These are phyloP conservation scores for Daphoenositta chrysoptera DNA, from an alignment of 2,113 vertebrate genomes.

Conservation along the genomic window DNA sequence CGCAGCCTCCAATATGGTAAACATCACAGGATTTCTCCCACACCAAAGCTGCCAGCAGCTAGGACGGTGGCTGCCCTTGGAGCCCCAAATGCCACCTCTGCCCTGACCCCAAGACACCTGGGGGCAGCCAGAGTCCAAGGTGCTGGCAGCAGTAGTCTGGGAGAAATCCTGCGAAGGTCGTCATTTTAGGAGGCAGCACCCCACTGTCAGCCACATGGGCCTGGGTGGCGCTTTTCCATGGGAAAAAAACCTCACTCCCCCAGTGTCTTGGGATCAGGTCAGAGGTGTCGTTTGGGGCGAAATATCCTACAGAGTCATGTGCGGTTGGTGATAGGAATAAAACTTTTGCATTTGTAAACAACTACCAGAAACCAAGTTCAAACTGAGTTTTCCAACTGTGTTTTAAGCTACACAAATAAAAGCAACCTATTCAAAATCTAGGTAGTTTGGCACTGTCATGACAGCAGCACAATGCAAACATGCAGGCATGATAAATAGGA, in stretches of 20 bases:
- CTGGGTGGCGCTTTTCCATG: no score
- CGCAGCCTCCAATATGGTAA: no score
- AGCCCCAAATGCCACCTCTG: no score
- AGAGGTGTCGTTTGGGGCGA: background rate
- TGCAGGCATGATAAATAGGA: background rate
- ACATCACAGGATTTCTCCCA: no score
- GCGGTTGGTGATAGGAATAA: background rate
- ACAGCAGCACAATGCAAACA: background rate
- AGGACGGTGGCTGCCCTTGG: no score
- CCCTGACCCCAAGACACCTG: no score
- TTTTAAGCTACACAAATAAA: background rate
- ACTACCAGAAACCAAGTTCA: background rate
- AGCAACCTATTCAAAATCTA: background rate
- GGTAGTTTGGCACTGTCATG: background rate
- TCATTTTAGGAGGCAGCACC: background rate
- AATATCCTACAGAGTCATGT: background rate
- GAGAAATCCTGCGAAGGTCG: fast-evolving
- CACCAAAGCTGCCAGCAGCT: no score
- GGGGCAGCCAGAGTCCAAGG: background rate
- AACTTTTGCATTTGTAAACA: background rate
- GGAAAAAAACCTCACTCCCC: background rate
- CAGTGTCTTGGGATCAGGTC: background rate
- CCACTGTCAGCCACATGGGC: background rate
- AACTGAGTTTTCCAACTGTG: background rate
- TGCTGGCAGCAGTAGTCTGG: background rate